phyloP scores from a whole-genome alignment of 2,888 invertebrate genomes.

The Chironomus riparius region DNA sequence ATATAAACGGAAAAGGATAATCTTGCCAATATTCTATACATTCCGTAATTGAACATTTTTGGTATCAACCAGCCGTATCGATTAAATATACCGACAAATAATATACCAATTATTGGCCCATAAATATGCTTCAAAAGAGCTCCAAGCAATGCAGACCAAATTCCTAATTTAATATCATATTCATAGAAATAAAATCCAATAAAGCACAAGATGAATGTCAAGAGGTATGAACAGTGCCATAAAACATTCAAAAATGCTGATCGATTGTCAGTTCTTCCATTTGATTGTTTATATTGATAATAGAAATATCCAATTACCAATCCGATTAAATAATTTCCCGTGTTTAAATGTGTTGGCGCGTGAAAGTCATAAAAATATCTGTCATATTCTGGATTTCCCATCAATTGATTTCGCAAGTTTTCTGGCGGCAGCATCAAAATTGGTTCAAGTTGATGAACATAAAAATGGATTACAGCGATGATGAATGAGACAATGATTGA shows the following conservation, averaged over 20 bases:
- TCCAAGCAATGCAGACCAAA: background rate
- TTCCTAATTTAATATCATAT: conserved; percentile 3
- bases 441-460: conserved; percentile 9
- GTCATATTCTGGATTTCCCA: background rate
- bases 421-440: conserved; percentile 19
- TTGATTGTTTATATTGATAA: background rate
- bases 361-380: conserved; percentile 6
- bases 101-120: background rate
- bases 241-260: background rate
- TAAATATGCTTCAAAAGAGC: conserved; percentile 15
- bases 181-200: conserved; percentile 19
- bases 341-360: conserved; percentile 3
- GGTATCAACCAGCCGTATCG: background rate
- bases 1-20: conserved; percentile 6
- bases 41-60: background rate
- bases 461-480: background rate
- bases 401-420: conserved; percentile 7
- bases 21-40: background rate
- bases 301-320: conserved; percentile 11
- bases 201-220: background rate
- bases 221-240: background rate
- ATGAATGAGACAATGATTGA: background rate
- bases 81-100: background rate
- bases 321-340: conserved; percentile 19
- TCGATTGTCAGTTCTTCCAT: background rate